Evolutionary conservation across 2,113 vertebrate genomes (phyloP).

Genomic region (Bujurquina vittata): DNA sequence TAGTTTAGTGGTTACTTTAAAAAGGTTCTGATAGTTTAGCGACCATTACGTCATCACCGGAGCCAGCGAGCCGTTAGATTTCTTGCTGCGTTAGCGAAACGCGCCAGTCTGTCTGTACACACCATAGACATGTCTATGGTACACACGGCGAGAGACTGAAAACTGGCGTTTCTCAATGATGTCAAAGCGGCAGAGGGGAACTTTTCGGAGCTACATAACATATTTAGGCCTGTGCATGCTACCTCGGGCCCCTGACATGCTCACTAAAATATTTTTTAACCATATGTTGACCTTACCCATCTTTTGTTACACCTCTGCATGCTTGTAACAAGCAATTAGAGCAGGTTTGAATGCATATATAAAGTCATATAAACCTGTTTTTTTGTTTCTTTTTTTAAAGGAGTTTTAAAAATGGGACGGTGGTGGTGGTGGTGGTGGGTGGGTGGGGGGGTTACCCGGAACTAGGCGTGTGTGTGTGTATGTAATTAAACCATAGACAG

Average conservation of each 20-base stretch:
- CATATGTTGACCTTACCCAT: neutral
- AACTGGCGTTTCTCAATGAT: neutral
- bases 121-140: too few relatives aligned
- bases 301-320: neutral
- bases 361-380: neutral
- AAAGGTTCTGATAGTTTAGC: slow-evolving; percentile 18
- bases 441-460: neutral
- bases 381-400: too few relatives aligned
- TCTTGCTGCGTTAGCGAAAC: slow-evolving; percentile 66
- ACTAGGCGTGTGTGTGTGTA: too few relatives aligned
- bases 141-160: neutral
- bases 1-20: neutral
- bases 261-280: neutral
- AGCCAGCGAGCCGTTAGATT: slow-evolving; percentile 30
- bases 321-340: neutral
- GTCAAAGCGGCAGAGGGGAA: neutral
- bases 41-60: slow-evolving; percentile 66
- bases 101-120: neutral
- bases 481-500: neutral
- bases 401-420: neutral
- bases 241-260: neutral
- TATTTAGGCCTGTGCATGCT: neutral
- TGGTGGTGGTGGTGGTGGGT: too few relatives aligned
- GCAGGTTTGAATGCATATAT: neutral
- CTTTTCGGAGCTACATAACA: neutral